phyloP scores from a whole-genome alignment of 2,888 invertebrate species.

The Cyclophora albipunctata region DNA sequence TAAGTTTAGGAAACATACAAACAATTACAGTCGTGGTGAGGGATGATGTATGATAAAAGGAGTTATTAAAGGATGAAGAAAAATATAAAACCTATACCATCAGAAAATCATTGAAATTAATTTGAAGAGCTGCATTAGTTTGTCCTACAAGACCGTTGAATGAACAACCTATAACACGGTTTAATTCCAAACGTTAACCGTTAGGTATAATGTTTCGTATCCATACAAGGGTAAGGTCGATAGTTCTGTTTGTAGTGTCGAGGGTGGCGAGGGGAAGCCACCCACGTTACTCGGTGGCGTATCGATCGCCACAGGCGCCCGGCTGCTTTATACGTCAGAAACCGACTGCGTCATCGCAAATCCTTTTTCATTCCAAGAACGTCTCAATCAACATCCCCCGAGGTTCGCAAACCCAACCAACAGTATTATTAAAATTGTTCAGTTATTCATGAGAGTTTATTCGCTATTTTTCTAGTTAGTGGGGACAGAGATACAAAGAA shows the following conservation, averaged over 20 bases:
- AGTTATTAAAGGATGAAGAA: no score
- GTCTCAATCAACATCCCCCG: slow-evolving; percentile 31
- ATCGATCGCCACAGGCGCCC: slow-evolving; percentile 50
- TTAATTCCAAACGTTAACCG: background rate
- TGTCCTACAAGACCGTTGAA: no score
- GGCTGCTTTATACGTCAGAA: slow-evolving; percentile 47
- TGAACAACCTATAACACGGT: no score
- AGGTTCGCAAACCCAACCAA: slow-evolving; percentile 16
- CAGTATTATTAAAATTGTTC: background rate
- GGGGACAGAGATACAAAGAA: no score
- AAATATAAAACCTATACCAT: no score
- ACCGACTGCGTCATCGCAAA: slow-evolving; percentile 55
- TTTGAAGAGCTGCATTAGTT: no score
- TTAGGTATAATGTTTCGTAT: slow-evolving; percentile 12
- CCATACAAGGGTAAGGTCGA: slow-evolving; percentile 31
- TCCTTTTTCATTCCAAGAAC: slow-evolving; percentile 27
- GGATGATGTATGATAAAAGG: no score
- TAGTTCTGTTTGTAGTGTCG: slow-evolving; percentile 27
- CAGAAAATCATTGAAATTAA: no score
- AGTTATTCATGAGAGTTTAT: no score
- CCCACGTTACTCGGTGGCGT: slow-evolving; percentile 41
- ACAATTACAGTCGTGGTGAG: no score
- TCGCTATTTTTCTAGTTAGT: no score
- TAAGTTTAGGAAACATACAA: no score
- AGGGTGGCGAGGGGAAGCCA: slow-evolving; percentile 41